Evolutionary conservation across 2,797 vertebrate species (phyloP), one percentile per base, ranked within the genome.

Genomic region (Esox masquinongy): DNA sequence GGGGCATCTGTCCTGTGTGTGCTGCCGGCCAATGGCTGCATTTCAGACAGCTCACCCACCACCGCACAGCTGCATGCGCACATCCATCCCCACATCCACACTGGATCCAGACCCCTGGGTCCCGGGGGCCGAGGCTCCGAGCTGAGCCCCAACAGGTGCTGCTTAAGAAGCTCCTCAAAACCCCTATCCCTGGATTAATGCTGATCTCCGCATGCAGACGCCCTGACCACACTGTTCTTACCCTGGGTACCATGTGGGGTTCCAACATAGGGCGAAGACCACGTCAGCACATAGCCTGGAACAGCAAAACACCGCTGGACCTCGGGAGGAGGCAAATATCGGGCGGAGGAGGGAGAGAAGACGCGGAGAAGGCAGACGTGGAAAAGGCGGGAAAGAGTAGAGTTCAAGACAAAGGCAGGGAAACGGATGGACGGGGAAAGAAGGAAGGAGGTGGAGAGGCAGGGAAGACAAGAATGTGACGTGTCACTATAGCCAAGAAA

Each of bases 141-240:
- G 82, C 80, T 88, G 88, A 92, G 86, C 86, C 80, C 66, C 17
- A 81, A 93, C 93, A 94, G 93, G 93, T 94, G 92, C 82, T 79
- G 87, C 84, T 89, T 89, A 90, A 90, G 88, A 88, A 71, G 70
- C 70, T 50, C 71, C 85, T 67, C 69, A 80, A 16, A 89, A 85
- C 76, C 70, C 77, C 80, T 86, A 85, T 88, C 85, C 83, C 71
- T 75, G 87, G 85, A 87, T 92, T 92, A 91, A 80, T 3, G 69
- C 64, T 92, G 85, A 94, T 88, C 90, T 89, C 74, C 70, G 84
- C 84, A 79, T 70, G 87, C 89, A 89, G 85, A 80, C 82, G 78
- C 83, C 69, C 7, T 84, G 88, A 89, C 75, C 80, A 73, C 80
- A 74, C 87, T 85, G 76, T 85, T 77, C 63, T 79, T 34, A 19